Evolutionary conservation across 2,797 vertebrate species (phyloP), one percentile per base, ranked within the genome.

Genomic region (Zenarchopterus dispar): DNA sequence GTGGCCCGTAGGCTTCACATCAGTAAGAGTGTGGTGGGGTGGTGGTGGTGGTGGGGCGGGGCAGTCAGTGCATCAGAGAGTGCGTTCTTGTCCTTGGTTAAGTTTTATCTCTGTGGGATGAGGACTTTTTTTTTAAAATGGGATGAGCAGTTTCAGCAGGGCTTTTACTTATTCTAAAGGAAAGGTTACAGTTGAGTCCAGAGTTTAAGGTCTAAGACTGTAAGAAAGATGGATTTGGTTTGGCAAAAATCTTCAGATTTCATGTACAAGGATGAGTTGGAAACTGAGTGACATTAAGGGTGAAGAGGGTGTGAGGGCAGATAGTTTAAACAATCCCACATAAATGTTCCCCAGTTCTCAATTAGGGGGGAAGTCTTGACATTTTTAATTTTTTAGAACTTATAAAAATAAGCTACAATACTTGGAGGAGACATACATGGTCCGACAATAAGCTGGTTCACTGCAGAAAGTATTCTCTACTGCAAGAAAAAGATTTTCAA

Each of bases 21-120:
- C 71, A 8, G 52, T 13, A 17, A 62, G 79, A 61, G 66, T 15
- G 73, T 54, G 44, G 76, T 56, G 73, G 49, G 69, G 58, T 17
- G 19, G 70, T 26, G 24, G 3, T 3, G 56, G 36, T 26, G 45
- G 76, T 54, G 75, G 52, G 71, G 60, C 17, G 22, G 70, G 72
- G 73, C 33, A 19, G 46, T 82, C 73, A 84, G 82, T 81, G 81
- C 75, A 70, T 70, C 55, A 26, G 58, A 56, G 69, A 76, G 62
- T 58, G 60, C 76, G 84, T 79, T 77, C 75, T 36, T 78, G 77
- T 85, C 80, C 59, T 63, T 0, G 26, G 47, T 70, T 81, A 76
- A 86, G 77, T 78, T 83, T 82, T 73, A 84, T 85, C 71, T 47
- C 61, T 77, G 67, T 52, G 60, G 73, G 80, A 61, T 26, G 71